phyloP scores from a whole-genome alignment of 2,113 vertebrate species.

The Zapus hudsonius region DNA sequence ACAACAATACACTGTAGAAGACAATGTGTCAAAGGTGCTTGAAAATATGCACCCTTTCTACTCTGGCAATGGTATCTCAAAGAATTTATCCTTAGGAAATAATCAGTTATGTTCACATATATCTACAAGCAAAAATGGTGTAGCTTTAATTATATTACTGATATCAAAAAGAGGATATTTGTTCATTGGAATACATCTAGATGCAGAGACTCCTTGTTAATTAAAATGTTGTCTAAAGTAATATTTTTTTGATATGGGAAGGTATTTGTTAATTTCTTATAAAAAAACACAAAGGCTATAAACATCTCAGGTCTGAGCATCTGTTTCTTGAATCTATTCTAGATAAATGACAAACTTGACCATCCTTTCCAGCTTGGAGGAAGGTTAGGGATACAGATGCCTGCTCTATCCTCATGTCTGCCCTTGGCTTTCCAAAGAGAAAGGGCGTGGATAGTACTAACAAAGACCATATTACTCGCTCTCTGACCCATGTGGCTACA shows the following conservation, averaged over 20 bases:
- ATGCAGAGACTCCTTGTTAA: not conserved
- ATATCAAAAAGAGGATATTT: not conserved
- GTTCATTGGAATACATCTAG: not conserved
- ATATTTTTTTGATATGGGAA: not conserved
- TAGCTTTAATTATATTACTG: not conserved
- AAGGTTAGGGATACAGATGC: not conserved
- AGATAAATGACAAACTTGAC: not conserved
- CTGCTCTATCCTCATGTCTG: not conserved
- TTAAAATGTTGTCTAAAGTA: not conserved
- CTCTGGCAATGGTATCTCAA: not conserved
- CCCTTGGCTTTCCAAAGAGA: fast-evolving
- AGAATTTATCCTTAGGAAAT: not conserved
- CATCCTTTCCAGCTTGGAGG: not conserved
- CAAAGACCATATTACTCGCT: fast-evolving
- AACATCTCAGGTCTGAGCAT: not conserved
- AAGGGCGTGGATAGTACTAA: not conserved
- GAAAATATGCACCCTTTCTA: not conserved
- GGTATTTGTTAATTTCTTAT: not conserved
- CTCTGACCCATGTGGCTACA: not conserved
- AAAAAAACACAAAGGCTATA: not conserved
- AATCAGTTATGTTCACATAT: not conserved
- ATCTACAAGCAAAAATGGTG: not conserved
- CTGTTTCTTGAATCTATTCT: not conserved
- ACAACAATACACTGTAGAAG: not conserved
- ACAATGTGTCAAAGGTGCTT: not conserved